Evolutionary conservation across 64 coral and sea anemone genomes (phyloP).

Genomic region (Montipora capricornis): DNA sequence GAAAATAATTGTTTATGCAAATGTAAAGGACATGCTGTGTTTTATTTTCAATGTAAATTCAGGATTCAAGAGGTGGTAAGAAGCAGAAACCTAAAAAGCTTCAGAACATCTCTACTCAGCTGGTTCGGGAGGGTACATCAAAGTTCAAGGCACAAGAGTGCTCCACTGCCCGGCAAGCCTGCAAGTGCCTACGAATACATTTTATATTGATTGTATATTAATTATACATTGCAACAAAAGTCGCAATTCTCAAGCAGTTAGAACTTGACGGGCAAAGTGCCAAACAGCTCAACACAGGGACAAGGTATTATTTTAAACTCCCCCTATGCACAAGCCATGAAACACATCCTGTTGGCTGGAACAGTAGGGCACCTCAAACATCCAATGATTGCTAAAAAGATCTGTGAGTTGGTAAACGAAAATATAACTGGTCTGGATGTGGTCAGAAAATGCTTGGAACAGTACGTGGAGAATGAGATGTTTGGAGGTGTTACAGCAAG

Average conservation of each 20-base stretch:
- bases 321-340: conserved; percentile 1
- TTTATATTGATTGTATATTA: conserved; percentile 4
- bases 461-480: conserved; percentile 44
- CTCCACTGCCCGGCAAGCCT: conserved; percentile 44
- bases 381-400: conserved; percentile 26
- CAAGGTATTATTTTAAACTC: conserved; percentile 44
- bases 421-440: conserved; percentile 38
- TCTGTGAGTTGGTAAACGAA: conserved; percentile 36
- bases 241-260: background rate
- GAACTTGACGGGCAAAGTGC: background rate
- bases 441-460: conserved; percentile 28
- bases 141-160: conserved; percentile 46
- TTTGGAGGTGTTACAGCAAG: conserved; percentile 28
- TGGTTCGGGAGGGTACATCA: conserved; percentile 34
- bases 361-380: conserved; percentile 27
- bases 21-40: background rate
- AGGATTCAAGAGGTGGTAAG: conserved; percentile 55
- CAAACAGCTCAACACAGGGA: background rate
- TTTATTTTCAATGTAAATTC: conserved; percentile 12
- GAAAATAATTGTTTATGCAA: too few relatives aligned
- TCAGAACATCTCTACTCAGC: conserved; percentile 37
- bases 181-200: background rate
- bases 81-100: conserved; percentile 9
- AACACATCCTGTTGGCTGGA: conserved; percentile 31
- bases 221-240: conserved; percentile 23